Percentiles rank a stretch among this genome's conserved stretches.
Evolutionary conservation across 2,113 vertebrate genomes (phyloP).

Genomic region (Pseudolaguvia tuberculata): DNA sequence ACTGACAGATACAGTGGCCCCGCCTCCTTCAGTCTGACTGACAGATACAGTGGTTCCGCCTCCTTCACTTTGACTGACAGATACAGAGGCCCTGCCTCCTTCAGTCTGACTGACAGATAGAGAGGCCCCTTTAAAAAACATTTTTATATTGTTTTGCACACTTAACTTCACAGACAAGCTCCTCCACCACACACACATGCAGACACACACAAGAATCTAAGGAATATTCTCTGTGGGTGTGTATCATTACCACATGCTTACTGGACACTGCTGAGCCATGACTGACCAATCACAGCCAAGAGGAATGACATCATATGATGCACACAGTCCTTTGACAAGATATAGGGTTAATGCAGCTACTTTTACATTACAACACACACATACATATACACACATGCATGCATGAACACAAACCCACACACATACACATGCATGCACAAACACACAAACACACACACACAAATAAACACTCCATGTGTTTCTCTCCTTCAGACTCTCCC

Average conservation of each 20-base stretch:
- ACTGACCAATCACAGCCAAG: slow-evolving; percentile 19
- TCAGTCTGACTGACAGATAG: too few species aligned
- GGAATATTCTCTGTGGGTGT: slow-evolving; percentile 1
- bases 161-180: not conserved
- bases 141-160: too few species aligned
- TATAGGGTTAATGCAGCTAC: slow-evolving; percentile 1
- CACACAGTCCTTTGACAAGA: slow-evolving; percentile 1
- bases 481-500: not conserved
- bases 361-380: not conserved
- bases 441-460: not conserved
- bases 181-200: not conserved
- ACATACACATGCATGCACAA: too few species aligned
- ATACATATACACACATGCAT: too few species aligned
- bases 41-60: not conserved
- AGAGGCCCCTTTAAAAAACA: too few species aligned
- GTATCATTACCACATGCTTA: not conserved
- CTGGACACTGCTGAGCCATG: slow-evolving; percentile 1
- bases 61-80: not conserved
- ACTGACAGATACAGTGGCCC: not conserved
- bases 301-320: slow-evolving; percentile 25
- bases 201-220: not conserved
- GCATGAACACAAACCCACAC: too few species aligned
- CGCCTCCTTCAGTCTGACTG: not conserved
- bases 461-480: too few species aligned
- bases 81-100: not conserved